Evolutionary conservation across 2,797 vertebrate genomes (phyloP), one percentile per base, ranked within the genome.

Genomic region (Hephaestus fuliginosus): DNA sequence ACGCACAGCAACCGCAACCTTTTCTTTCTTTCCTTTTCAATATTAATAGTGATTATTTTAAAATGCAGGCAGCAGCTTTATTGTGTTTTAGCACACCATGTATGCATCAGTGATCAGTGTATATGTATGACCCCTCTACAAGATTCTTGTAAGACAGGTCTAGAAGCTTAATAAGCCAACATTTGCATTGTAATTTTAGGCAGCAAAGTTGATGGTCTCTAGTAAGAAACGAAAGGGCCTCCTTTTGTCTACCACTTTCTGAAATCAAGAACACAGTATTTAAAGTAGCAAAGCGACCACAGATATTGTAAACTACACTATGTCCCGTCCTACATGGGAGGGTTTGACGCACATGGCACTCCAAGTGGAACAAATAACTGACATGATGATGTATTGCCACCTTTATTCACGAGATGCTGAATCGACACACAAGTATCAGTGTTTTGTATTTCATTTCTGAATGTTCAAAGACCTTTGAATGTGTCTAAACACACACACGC

Each of bases 401-500:
- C 36, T 39, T 39, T 39, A 39, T 39, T 39, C 36, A 39, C 36
- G 36, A 3, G 36, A 39, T 39, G 36, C 36, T 7, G 36, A 39
- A 39, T 7, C 7, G 36, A 39, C 8, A 8, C 6, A 39, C 36
- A 33, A 39, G 7, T 39, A 39, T 39, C 36, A 39, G 36, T 7
- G 36, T 39, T 39, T 39, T 39, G 3, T 7, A 39, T 39, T 39
- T 39, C 3, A 39, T 39, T 39, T 39, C 30, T 33, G 3, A 2
- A 30, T 30, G 30, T 2, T 30, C 30, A 30, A 30, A 30, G 30
- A n/a, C n/a, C n/a, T n/a, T n/a, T n/a, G n/a, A n/a, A n/a, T n/a
- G n/a, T n/a, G n/a, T n/a, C n/a, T n/a, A n/a, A n/a, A 25, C 25
- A 33, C 22, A 68, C 39, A 36, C 25, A 66, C 64, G 71, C 58